Base-by-base conservation (phyloP, 2,113 vertebrate species). In the Perca flavescens region DNA sequence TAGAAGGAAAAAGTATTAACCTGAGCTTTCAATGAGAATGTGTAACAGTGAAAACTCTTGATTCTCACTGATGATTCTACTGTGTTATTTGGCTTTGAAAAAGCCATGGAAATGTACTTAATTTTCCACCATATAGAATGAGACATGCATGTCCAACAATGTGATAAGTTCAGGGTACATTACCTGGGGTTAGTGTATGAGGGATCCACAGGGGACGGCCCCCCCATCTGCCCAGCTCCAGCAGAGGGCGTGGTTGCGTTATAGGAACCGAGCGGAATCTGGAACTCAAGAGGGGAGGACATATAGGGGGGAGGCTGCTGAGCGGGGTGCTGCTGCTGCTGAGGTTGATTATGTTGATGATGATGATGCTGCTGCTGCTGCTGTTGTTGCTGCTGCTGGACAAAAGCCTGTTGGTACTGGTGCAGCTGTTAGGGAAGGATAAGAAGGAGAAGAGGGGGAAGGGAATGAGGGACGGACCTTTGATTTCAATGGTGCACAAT, bases 401-500 rank as follows among this genome's bases (percentile, higher is more conserved):
- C 86, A 89, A 99, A 96, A 78, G 96, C 94, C 89, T 98, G 98
- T 86, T 98, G 97, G 89, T 98, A 98, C 67, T 98, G 97, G 83
- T 99, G 97, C 95, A 97, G 91, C 97, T 98, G 93, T 92, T 22
- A 46, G 87, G 74, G 73, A 50, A 73, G 88, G 84, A 82, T 84
- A 63, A 92, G 71, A 77, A 66, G 91, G 85, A 89, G 61, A 84
- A 84, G 72, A 79, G 57, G 79, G 87, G 84, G 80, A 46, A n/a
- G 79, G 88, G 88, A 67, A 87, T 84, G 87, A 90, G 79, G 90
- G 84, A 80, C 81, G 83, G 86, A 90, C 73, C 76, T 74, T 80
- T 89, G 87, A 89, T 75, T 88, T 84, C 47, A 91, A 90, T 88
- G 91, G 79, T 1, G 66, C 81, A 88, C 70, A 74, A 73, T 78